Evolutionary conservation across 2,113 vertebrate species (phyloP).

Genomic region (Menidia beryllina): DNA sequence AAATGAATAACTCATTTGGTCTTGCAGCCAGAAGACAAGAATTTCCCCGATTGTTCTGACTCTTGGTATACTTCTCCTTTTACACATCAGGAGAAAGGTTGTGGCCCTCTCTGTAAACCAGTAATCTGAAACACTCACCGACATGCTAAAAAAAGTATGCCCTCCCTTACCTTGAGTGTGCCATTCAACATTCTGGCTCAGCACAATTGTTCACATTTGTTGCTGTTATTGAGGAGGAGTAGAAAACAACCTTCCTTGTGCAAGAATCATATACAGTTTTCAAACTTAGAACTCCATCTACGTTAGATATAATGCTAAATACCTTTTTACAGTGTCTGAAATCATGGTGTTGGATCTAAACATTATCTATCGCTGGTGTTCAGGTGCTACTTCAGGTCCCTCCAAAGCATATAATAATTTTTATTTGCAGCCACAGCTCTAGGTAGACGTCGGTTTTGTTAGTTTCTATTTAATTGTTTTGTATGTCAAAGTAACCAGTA

Average conservation of each 20-base stretch:
- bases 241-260: constrained; percentile 21
- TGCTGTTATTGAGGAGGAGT: neutral
- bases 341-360: constrained; percentile 51
- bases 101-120: constrained; percentile 10
- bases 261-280: constrained; percentile 43
- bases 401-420: constrained; percentile 58
- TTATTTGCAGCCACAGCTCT: constrained; percentile 60
- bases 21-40: constrained; percentile 21
- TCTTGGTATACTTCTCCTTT: constrained; percentile 7
- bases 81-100: constrained; percentile 27
- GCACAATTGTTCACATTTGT: constrained; percentile 39
- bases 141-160: constrained; percentile 12
- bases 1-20: constrained; percentile 49
- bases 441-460: constrained; percentile 55
- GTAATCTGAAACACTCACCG: constrained; percentile 17
- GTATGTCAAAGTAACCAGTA: constrained; percentile 45
- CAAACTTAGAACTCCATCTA: constrained; percentile 49
- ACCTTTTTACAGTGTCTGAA: constrained; percentile 62
- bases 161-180: constrained; percentile 17
- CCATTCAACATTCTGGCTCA: constrained; percentile 7
- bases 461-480: constrained; percentile 32
- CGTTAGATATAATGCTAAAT: constrained; percentile 62
- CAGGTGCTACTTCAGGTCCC: constrained; percentile 51
- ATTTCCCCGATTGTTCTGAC: constrained; percentile 14
- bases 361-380: constrained; percentile 49